Percentiles rank a stretch among this genome's conserved stretches.
Conservation (phyloP, 2,797 vertebrate species). For the Eremophila alpestris region DNA sequence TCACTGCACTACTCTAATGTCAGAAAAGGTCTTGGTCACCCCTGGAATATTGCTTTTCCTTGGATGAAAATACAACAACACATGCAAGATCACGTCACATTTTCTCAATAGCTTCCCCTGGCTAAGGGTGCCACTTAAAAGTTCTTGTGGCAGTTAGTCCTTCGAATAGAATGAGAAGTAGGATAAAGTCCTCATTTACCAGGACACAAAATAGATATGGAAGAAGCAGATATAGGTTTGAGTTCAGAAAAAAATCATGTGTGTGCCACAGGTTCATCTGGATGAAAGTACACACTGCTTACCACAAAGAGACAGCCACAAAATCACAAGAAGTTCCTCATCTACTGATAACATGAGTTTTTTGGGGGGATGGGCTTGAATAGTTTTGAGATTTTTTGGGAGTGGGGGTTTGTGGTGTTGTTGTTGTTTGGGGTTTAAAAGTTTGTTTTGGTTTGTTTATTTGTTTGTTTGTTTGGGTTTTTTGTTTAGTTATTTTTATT, state of each 20-base stretch:
- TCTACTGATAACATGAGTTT: not conserved
- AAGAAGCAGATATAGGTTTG: not conserved
- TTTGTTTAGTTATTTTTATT: no score
- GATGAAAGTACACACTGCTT: not conserved
- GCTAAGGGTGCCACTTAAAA: not conserved
- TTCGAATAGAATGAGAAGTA: not conserved
- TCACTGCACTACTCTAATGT: not conserved
- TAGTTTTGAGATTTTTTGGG: not conserved
- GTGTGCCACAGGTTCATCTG: rapidly evolving
- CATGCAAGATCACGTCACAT: not conserved
- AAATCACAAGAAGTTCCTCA: not conserved
- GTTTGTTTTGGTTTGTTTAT: not conserved
- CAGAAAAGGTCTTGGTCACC: not conserved
- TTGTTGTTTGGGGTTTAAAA: not conserved
- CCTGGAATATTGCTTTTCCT: not conserved
- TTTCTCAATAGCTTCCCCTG: not conserved
- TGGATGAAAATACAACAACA: not conserved
- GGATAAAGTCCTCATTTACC: not conserved
- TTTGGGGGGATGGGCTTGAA: rapidly evolving
- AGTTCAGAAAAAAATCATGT: not conserved
- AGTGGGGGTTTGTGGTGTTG: no score
- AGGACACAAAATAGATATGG: not conserved
- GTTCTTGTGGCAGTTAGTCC: not conserved
- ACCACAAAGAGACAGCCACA: not conserved
- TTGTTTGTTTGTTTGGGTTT: rapidly evolving